These are phyloP conservation scores for Philantomba maxwellii DNA, from an alignment of 2,113 vertebrate species.

Conservation along the genomic window DNA sequence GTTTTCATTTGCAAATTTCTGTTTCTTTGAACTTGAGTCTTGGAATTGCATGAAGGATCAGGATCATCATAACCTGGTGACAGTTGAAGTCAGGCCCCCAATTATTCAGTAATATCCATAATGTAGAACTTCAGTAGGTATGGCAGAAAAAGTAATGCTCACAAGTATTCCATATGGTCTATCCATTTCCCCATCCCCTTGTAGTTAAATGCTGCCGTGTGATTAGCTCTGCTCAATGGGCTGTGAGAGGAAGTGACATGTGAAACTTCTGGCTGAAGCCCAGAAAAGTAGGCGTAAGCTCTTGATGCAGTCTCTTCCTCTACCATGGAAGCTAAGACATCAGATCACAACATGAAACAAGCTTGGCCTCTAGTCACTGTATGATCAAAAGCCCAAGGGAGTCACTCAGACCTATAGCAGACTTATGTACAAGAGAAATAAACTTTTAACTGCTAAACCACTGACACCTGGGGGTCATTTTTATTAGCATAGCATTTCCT, in stretches of 20 bases:
- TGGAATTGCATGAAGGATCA: neutral
- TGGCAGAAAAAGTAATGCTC: neutral
- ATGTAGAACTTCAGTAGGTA: neutral
- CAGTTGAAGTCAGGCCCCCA: neutral
- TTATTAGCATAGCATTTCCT: neutral
- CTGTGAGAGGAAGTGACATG: neutral
- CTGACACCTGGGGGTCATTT: neutral
- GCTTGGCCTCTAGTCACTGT: neutral
- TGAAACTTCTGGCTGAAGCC: neutral
- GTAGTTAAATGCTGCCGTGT: neutral
- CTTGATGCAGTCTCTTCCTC: neutral
- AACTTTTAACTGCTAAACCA: slow-evolving; percentile 20
- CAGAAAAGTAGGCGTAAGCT: neutral
- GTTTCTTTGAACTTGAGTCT: no score
- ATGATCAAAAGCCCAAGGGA: neutral
- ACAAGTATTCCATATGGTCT: neutral
- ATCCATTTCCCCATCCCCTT: neutral
- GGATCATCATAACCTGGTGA: neutral
- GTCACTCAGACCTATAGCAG: neutral
- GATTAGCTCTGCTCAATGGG: neutral
- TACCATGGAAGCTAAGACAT: neutral
- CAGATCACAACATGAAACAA: neutral
- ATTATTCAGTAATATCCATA: neutral
- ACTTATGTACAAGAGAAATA: neutral
- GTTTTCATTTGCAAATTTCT: neutral